Percentiles rank a stretch among this genome's conserved stretches.
These are phyloP conservation scores for Cyrtonyx montezumae DNA, from an alignment of 2,113 vertebrate genomes.

Conservation along the genomic window DNA sequence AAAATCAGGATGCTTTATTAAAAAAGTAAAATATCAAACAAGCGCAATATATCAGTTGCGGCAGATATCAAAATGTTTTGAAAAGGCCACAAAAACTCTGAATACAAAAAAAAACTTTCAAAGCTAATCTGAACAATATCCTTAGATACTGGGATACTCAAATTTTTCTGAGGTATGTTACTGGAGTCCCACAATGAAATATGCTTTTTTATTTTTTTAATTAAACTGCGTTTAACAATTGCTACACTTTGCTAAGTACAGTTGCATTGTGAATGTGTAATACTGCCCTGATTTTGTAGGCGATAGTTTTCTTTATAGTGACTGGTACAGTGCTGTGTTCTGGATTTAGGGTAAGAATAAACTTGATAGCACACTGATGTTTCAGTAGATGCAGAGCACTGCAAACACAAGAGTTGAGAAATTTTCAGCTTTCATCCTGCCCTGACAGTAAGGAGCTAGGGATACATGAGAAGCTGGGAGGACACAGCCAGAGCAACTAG, in stretches of 20 bases:
- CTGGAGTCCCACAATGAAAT: background rate
- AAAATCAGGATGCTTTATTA: background rate
- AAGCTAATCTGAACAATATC: background rate
- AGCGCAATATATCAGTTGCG: background rate
- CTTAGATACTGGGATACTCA: background rate
- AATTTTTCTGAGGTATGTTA: background rate
- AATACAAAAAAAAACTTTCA: background rate
- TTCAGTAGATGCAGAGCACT: background rate
- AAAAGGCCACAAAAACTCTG: background rate
- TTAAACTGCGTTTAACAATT: background rate
- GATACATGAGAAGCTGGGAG: background rate
- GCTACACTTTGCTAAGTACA: background rate
- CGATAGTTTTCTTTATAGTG: background rate
- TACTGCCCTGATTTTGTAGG: background rate
- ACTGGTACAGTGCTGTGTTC: background rate
- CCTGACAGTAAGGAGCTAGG: background rate
- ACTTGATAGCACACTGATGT: background rate
- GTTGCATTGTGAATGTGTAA: background rate
- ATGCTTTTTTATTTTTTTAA: background rate
- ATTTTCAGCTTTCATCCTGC: background rate
- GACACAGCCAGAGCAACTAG: background rate
- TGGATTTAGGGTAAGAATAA: background rate
- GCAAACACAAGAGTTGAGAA: background rate
- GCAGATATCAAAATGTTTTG: background rate
- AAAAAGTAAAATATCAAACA: background rate